phyloP scores from a whole-genome alignment of 1,140 invertebrate species.

The Pectinophora gossypiella region DNA sequence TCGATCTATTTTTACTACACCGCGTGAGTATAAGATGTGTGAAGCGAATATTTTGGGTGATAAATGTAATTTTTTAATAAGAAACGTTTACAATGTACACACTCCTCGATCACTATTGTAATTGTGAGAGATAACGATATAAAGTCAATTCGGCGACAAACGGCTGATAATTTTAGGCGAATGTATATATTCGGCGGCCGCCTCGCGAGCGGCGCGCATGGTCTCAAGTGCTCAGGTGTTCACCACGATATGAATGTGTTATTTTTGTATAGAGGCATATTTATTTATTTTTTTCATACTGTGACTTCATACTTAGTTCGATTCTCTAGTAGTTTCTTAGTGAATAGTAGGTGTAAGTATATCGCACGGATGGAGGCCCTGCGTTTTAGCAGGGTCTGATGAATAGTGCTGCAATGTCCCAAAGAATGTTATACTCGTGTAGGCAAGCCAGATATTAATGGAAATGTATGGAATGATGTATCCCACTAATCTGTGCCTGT shows the following conservation, averaged over 20 bases:
- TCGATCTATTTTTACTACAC: conserved; percentile 61
- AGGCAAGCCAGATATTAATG: conserved; percentile 33
- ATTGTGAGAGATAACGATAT: conserved; percentile 59
- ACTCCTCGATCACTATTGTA: conserved; percentile 66
- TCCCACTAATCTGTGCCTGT: conserved; percentile 38
- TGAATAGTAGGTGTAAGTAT: conserved; percentile 56
- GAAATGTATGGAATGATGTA: conserved; percentile 45
- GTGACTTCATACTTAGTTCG: conserved; percentile 46
- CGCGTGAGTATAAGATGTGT: conserved; percentile 44
- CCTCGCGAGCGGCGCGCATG: conserved; percentile 20
- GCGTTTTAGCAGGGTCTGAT: conserved; percentile 68
- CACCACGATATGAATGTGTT: conserved; percentile 58
- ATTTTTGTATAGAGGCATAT: conserved; percentile 73
- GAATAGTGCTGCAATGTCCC: conserved; percentile 66
- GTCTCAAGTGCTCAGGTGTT: conserved; percentile 61
- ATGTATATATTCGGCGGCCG: conserved; percentile 4
- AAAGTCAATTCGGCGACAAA: conserved; percentile 51
- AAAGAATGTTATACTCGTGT: conserved; percentile 68
- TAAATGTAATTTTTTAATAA: conserved; percentile 60
- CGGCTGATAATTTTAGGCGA: conserved; percentile 9
- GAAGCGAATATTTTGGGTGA: conserved; percentile 55
- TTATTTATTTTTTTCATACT: conserved; percentile 65
- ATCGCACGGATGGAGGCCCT: conserved; percentile 63
- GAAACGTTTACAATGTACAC: conserved; percentile 50
- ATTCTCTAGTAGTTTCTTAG: conserved; percentile 59